Percentiles rank a stretch among this genome's conserved stretches.
phyloP scores from a whole-genome alignment of 2,113 vertebrate genomes.

The Struthio camelus region DNA sequence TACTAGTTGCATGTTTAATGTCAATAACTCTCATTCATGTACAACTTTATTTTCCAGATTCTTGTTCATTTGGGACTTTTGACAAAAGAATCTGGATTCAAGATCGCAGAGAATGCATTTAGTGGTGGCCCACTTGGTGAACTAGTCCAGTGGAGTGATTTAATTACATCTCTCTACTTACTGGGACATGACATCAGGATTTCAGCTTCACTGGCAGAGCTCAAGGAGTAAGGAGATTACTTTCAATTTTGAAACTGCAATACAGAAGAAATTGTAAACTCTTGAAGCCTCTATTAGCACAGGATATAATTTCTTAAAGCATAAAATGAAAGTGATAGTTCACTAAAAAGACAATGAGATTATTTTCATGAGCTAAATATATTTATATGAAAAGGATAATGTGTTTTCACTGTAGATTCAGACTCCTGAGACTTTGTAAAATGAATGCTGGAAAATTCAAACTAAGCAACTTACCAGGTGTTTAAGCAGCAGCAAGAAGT shows the following conservation, averaged over 20 bases:
- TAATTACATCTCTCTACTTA: conserved; percentile 98
- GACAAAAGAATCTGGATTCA: conserved; percentile 99
- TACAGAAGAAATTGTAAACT: conserved; percentile 69
- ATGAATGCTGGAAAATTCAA: conserved; percentile 72
- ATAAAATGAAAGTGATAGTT: conserved; percentile 77
- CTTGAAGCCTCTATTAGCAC: conserved; percentile 68
- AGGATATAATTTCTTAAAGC: conserved; percentile 70
- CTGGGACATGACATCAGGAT: conserved; percentile 96
- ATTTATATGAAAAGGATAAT: conserved; percentile 73
- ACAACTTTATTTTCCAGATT: conserved; percentile 77
- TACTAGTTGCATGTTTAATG: neutral
- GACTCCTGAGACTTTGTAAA: conserved; percentile 73
- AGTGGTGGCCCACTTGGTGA: conserved; percentile 96
- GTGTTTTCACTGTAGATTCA: conserved; percentile 75
- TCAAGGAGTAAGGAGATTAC: conserved; percentile 95
- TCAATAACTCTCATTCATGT: neutral
- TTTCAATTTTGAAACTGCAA: conserved; percentile 74
- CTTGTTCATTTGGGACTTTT: conserved; percentile 96
- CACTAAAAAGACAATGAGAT: conserved; percentile 77
- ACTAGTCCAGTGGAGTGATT: conserved; percentile 99
- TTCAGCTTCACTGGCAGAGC: conserved; percentile 96
- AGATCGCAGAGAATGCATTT: conserved; percentile 99
- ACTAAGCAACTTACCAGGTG: conserved; percentile 75
- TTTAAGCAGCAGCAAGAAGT: conserved; percentile 63
- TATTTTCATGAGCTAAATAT: conserved; percentile 77